Base-by-base conservation (phyloP, 2,797 vertebrate species). In the Ibycter americanus region DNA sequence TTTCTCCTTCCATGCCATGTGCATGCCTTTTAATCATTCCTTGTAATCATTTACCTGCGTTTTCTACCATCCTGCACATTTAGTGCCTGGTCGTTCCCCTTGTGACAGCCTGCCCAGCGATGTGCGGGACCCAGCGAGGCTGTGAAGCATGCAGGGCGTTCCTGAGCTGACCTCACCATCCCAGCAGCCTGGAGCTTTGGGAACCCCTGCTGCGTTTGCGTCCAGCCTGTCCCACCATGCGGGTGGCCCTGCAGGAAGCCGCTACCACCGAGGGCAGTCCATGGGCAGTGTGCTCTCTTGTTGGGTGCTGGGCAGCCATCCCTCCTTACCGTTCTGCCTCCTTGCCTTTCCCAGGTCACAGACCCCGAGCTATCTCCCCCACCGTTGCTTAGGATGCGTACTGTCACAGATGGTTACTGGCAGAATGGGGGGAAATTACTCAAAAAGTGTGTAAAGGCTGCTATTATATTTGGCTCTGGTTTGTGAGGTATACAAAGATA, bases 61-160 rank as follows among this genome's bases (percentile, higher is more conserved):
- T 89, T 96, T 70, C 47, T 87, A 22, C 55, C 49, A 44, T 66
- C 52, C 40, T 67, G 88, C 47, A 61, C 32, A n/a, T 59, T 83
- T 32, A 56, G 59, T 54, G 18, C 61, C 72, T 10, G 13, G 32
- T 31, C 0, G 0, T 25, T 89, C 40, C 36, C 23, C 59, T 71
- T 62, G 25, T 0, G 0, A 68, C 62, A 32, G 34, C 65, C 66
- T 0, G 0, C 20, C 12, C 34, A 21, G 44, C 1, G 4, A n/a
- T 2, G 1, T 0, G 2, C 6, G 3, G 56, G 34, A 42, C 15
- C 8, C 54, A 49, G 20, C 0, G 0, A 52, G 29, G 18, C 22
- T 72, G 22, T 62, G 44, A 67, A 82, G 32, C 31, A 14, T 6
- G 3, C n/a, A 27, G 34, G 42, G 32, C n/a, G 85, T 67, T 7